A percentile compares a stretch with the other conserved stretches of the same genome.
phyloP scores from a whole-genome alignment of 1,140 invertebrate genomes.

The Sycophaga agraensis region DNA sequence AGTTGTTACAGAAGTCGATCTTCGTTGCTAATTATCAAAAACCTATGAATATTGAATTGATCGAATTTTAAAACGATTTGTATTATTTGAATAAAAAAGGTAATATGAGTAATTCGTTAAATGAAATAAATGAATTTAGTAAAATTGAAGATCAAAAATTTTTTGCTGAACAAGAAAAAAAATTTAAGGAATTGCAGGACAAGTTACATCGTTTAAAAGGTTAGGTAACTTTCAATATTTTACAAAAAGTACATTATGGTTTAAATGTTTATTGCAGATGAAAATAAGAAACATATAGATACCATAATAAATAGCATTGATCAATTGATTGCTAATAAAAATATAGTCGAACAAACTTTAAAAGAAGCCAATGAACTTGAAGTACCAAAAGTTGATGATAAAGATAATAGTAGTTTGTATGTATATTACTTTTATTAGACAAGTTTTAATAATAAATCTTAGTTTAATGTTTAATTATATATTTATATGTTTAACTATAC shows the following conservation, averaged over 20 bases:
- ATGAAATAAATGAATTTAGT: conserved; percentile 12
- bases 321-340: conserved; percentile 30
- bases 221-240: not conserved
- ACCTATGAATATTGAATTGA: no score
- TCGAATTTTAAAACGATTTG: no score
- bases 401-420: not conserved
- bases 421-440: not conserved
- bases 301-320: conserved; percentile 35
- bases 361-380: conserved; percentile 28
- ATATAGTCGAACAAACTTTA: conserved; percentile 35
- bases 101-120: no score
- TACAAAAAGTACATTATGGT: not conserved
- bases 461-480: not conserved
- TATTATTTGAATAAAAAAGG: no score
- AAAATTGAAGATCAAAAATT: conserved; percentile 15
- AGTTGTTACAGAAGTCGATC: no score
- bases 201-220: conserved; percentile 19
- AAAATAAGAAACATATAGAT: conserved; percentile 28
- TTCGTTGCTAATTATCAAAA: no score
- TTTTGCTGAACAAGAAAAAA: conserved; percentile 15
- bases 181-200: conserved; percentile 28
- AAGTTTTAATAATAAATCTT: not conserved
- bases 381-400: not conserved
- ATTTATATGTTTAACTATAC: conserved; percentile 12
- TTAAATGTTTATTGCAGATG: conserved; percentile 23